Conservation (phyloP, 1,140 invertebrate genomes). For the Scaptodrosophila lebanonensis region DNA sequence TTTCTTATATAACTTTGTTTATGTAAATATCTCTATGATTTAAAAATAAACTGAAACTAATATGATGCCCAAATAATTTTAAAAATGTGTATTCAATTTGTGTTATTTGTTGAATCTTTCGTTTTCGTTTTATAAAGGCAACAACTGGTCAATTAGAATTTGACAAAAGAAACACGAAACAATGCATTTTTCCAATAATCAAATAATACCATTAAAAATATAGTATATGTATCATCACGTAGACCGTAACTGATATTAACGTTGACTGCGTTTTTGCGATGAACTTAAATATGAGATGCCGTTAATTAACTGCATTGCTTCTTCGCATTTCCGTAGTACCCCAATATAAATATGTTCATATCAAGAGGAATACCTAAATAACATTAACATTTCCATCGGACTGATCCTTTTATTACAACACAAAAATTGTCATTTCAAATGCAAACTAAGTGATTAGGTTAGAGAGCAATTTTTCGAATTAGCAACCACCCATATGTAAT, state of each 20-base stretch:
- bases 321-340: too few species aligned
- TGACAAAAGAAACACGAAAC: too few species aligned
- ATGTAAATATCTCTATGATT: slow-evolving; percentile 59
- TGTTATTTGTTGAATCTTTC: not conserved
- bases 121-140: too few species aligned
- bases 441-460: slow-evolving; percentile 49
- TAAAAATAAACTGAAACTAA: slow-evolving; percentile 45
- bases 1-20: slow-evolving; percentile 30
- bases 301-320: too few species aligned
- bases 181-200: too few species aligned
- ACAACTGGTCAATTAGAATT: too few species aligned
- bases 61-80: slow-evolving; percentile 63
- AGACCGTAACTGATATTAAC: too few species aligned
- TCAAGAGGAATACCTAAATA: slow-evolving; percentile 32
- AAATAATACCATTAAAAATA: too few species aligned
- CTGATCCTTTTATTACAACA: slow-evolving; percentile 53
- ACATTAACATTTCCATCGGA: slow-evolving; percentile 56
- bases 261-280: too few species aligned
- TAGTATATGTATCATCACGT: too few species aligned
- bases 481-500: slow-evolving; percentile 22
- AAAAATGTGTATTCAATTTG: slow-evolving; percentile 13
- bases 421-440: slow-evolving; percentile 60
- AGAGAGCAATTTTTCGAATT: slow-evolving; percentile 32
- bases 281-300: too few species aligned
- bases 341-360: slow-evolving; percentile 51